Evolutionary conservation across 2,113 vertebrate species (phyloP), one percentile per base, ranked within the genome.

Genomic region (Platycercus adscitus): DNA sequence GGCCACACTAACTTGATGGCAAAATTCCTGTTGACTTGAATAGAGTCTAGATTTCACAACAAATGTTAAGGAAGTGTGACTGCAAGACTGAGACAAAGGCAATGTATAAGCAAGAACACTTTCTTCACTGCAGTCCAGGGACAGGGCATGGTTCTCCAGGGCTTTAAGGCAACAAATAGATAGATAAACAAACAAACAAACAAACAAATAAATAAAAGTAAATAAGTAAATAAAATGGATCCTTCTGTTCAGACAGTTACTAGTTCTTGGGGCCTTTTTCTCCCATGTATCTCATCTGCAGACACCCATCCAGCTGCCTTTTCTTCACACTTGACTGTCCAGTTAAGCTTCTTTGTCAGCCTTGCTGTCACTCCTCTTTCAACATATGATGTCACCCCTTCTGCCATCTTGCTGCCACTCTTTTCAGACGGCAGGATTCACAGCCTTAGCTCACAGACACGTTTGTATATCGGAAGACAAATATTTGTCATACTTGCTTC

Each of bases 71-170:
- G 52, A 73, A 91, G 16, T 65, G 44, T 61, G 52, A 49, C 86
- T 72, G 56, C 39, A 87, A 85, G 88, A 86, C 83, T 86, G 91
- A 96, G 92, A 77, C 83, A 96, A 96, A 96, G 76, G 82, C 83
- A 85, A 95, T 92, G 35, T 31, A 79, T 86, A 89, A 89, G 61
- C 53, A 86, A 66, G 44, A 88, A 66, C 0, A 0, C 31, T 77
- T 91, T 84, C 46, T 15, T 81, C 50, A 75, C 33, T 64, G 35
- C 64, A 78, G 11, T 78, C 28, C 33, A 70, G 60, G 58, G 72
- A 66, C 37, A 81, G 39, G 18, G 13, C 26, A 58, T 28, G 20
- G 25, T 20, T 50, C 43, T 92, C 23, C 33, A 37, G 43, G 39
- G 60, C 16, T 76, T 60, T 79, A 56, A 68, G 11, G 13, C 10